Conservation (phyloP, 37 sponge, comb jelly and placozoan genomes). For the Halisarca cf. caerulea region DNA sequence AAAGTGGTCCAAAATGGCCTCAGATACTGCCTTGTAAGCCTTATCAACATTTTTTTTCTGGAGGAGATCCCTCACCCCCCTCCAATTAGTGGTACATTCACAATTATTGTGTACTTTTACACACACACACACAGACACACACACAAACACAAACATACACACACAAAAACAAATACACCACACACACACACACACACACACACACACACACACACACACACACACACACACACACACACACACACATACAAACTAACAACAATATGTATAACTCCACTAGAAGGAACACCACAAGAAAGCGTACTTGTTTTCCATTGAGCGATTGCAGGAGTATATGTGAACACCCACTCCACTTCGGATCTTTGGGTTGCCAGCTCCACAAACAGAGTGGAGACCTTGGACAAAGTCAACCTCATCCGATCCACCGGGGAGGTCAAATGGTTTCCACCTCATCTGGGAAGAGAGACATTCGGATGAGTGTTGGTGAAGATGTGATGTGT, state of each 20-base stretch:
- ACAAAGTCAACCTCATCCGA: slow-evolving; percentile 81
- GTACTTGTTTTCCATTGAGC: slow-evolving; percentile 83
- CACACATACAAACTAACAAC: background rate
- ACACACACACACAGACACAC: slow-evolving; percentile 6
- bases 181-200: background rate
- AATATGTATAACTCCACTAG: too few relatives aligned
- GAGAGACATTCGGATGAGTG: too few relatives aligned
- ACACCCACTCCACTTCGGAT: slow-evolving; percentile 78
- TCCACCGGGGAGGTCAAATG: slow-evolving; percentile 81
- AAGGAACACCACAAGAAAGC: too few relatives aligned
- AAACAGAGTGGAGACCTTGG: slow-evolving; percentile 88
- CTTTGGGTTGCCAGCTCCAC: slow-evolving; percentile 94
- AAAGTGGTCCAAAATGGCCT: too few relatives aligned
- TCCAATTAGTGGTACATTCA: too few relatives aligned
- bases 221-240: background rate
- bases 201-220: background rate
- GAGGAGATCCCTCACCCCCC: too few relatives aligned
- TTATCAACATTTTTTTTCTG: too few relatives aligned
- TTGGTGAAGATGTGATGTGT: background rate
- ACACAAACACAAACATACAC: slow-evolving; percentile 12
- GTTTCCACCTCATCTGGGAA: slow-evolving; percentile 97
- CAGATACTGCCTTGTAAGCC: too few relatives aligned
- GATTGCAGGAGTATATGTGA: slow-evolving; percentile 91
- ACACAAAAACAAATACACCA: background rate
- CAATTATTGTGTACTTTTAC: background rate